phyloP scores from a whole-genome alignment of 2,888 invertebrate species.

The Stenolophus ochropezus region DNA sequence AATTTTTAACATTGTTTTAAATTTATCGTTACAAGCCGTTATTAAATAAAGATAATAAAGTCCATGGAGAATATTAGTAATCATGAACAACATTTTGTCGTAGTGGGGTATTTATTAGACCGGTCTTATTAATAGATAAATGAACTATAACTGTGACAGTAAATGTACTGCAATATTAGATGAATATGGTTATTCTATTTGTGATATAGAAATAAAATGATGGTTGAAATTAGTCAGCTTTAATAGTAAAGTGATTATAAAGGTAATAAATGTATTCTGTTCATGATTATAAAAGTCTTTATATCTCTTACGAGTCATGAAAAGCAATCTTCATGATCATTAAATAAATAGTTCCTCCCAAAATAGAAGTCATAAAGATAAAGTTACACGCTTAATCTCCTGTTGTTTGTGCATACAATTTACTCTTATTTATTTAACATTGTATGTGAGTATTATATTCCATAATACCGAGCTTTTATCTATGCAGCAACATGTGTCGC shows the following conservation, averaged over 20 bases:
- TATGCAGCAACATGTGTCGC: constrained; percentile 13
- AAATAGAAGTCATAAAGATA: constrained; percentile 23
- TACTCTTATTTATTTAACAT: constrained; percentile 4
- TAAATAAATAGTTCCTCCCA: constrained; percentile 7
- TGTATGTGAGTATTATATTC: constrained; percentile 17
- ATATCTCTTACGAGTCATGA: background rate
- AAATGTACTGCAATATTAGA: too few species aligned
- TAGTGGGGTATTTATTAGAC: too few species aligned
- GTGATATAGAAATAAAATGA: background rate
- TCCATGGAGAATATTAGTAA: too few species aligned
- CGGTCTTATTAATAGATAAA: too few species aligned
- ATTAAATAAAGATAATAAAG: too few species aligned
- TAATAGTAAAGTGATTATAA: background rate
- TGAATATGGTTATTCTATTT: background rate
- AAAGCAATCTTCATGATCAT: background rate
- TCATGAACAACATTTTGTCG: too few species aligned
- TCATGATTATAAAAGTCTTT: background rate
- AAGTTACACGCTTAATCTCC: constrained; percentile 1
- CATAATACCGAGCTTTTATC: constrained; percentile 10
- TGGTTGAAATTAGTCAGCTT: background rate
- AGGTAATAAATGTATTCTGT: background rate
- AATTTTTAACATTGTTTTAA: too few species aligned
- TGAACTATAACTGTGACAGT: too few species aligned
- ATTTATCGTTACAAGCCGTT: too few species aligned
- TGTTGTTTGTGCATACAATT: constrained; percentile 10